These are phyloP conservation scores for Muscicapa adusta DNA, from an alignment of 2,113 vertebrate species.

Conservation along the genomic window DNA sequence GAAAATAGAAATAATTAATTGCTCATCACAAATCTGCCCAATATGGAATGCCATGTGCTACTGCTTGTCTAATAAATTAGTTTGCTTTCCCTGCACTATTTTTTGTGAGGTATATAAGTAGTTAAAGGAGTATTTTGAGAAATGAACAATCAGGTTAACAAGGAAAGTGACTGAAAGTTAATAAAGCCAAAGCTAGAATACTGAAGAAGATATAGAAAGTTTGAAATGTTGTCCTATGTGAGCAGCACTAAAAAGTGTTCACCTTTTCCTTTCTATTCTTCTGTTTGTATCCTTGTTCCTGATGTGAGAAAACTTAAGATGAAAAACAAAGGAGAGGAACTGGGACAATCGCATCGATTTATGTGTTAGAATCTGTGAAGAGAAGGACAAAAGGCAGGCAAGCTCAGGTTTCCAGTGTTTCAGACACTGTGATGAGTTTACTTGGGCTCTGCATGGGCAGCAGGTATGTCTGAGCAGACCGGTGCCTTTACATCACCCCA, in stretches of 20 bases:
- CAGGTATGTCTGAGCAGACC: neutral
- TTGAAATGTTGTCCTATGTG: neutral
- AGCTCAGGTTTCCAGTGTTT: neutral
- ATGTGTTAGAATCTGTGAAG: neutral
- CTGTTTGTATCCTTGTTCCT: neutral
- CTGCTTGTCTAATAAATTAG: conserved; percentile 58
- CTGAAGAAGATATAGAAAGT: neutral
- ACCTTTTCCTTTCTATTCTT: neutral
- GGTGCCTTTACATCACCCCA: rapidly evolving
- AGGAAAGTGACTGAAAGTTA: conserved; percentile 42
- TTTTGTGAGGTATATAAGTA: conserved; percentile 35
- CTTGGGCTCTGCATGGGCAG: neutral
- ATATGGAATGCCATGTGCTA: conserved; percentile 64
- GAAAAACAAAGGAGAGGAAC: neutral
- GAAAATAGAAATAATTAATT: conserved; percentile 71
- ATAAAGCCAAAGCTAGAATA: conserved; percentile 13
- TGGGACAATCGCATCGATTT: neutral
- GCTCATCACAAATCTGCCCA: conserved; percentile 65
- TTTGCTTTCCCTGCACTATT: conserved; percentile 15
- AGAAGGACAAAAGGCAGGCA: neutral
- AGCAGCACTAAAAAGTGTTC: neutral
- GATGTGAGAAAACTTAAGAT: neutral
- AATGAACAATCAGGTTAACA: conserved; percentile 21
- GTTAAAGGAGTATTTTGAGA: conserved; percentile 41
- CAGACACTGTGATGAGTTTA: neutral